Evolutionary conservation across 2,113 vertebrate genomes (phyloP).

Genomic region (Pitta sordida): DNA sequence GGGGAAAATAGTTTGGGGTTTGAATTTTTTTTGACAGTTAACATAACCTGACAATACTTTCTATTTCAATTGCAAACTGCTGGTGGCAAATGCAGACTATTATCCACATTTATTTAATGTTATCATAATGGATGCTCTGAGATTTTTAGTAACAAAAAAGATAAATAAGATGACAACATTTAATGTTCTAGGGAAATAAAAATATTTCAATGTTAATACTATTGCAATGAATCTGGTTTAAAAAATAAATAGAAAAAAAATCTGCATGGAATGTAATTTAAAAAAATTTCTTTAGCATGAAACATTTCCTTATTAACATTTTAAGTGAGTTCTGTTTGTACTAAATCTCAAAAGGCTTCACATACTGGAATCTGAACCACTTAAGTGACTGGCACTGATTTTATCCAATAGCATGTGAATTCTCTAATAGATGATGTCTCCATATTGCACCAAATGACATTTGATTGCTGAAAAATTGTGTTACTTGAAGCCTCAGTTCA

Average conservation of each 20-base stretch:
- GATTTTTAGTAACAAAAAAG: not conserved
- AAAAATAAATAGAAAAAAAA: not conserved
- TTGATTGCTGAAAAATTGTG: not conserved
- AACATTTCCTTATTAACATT: not conserved
- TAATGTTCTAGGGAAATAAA: not conserved
- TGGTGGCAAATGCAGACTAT: not conserved
- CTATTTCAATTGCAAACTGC: not conserved
- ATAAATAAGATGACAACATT: not conserved
- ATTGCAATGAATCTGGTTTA: not conserved
- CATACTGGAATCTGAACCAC: not conserved
- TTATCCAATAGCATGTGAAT: not conserved
- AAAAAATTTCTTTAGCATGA: not conserved
- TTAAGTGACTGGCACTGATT: not conserved
- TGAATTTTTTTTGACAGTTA: not conserved
- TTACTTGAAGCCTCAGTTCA: not conserved
- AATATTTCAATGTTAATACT: not conserved
- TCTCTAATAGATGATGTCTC: not conserved
- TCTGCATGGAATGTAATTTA: accelerated
- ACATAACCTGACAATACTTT: not conserved
- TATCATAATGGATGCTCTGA: not conserved
- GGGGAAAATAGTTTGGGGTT: not conserved
- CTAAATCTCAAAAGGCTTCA: not conserved
- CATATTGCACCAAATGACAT: not conserved
- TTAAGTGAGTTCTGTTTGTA: not conserved
- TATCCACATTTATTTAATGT: not conserved